Conservation (phyloP, 2,888 invertebrate species). For the Dorcus parallelipipedus region DNA sequence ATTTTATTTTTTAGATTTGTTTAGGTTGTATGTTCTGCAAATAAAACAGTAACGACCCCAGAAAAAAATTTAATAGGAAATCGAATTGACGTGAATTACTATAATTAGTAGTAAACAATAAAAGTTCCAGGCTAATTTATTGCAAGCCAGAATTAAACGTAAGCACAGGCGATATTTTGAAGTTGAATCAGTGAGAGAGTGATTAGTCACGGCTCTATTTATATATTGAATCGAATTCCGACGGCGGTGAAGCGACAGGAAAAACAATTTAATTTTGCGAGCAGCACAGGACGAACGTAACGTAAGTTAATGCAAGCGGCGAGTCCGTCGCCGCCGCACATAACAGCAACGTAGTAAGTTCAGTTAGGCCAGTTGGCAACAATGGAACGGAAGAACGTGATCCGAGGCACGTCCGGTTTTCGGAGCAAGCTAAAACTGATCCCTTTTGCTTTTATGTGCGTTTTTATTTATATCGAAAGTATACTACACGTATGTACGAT, state of each 20-base stretch:
- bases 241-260: conserved; percentile 5
- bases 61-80: too few species aligned
- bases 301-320: conserved; percentile 15
- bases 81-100: too few species aligned
- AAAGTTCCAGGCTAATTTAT: too few species aligned
- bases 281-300: conserved; percentile 15
- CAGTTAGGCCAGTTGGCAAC: conserved; percentile 15
- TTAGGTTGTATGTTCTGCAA: too few species aligned
- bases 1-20: too few species aligned
- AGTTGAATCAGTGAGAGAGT: background rate
- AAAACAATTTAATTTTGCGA: conserved; percentile 18
- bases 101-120: too few species aligned
- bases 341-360: conserved; percentile 13
- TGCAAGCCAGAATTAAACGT: too few species aligned
- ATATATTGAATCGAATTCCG: conserved; percentile 20
- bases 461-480: too few species aligned
- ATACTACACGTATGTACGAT: too few species aligned
- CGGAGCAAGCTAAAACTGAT: background rate
- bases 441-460: background rate
- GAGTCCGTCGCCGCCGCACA: background rate
- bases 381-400: conserved; percentile 33
- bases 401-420: conserved; percentile 33
- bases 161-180: background rate
- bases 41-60: too few species aligned
- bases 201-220: conserved; percentile 25